phyloP scores from a whole-genome alignment of 2,888 invertebrate genomes.

The Axea sp. region DNA sequence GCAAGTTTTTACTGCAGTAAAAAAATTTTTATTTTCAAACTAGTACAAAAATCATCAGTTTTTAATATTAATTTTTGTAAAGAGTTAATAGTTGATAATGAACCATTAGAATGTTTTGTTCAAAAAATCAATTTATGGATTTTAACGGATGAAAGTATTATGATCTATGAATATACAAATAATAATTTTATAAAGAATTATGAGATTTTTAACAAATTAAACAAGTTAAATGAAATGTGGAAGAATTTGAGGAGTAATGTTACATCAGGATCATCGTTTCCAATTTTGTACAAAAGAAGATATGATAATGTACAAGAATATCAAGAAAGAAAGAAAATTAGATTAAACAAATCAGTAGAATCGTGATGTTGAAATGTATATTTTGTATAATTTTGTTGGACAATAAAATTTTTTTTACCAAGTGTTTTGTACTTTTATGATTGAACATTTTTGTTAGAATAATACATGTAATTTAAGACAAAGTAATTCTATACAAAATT shows the following conservation, averaged over 20 bases:
- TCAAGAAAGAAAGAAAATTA: slow-evolving; percentile 86
- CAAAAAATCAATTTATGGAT: slow-evolving; percentile 76
- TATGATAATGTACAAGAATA: slow-evolving; percentile 91
- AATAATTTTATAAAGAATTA: slow-evolving; percentile 71
- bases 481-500: no score
- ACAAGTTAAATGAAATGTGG: slow-evolving; percentile 70
- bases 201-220: slow-evolving; percentile 64
- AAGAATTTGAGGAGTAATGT: slow-evolving; percentile 64
- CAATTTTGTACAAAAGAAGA: slow-evolving; percentile 86
- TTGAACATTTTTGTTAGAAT: no score
- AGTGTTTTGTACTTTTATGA: no score
- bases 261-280: slow-evolving; percentile 68
- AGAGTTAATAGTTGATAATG: slow-evolving; percentile 78
- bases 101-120: slow-evolving; percentile 79
- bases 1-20: slow-evolving; percentile 81
- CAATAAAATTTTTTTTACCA: no score
- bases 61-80: slow-evolving; percentile 71
- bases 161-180: slow-evolving; percentile 77
- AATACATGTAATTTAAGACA: no score
- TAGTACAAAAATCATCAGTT: slow-evolving; percentile 68
- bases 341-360: slow-evolving; percentile 81
- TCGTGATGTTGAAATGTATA: slow-evolving; percentile 12
- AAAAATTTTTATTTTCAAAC: slow-evolving; percentile 79
- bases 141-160: slow-evolving; percentile 74
- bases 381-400: neutral